phyloP scores from a whole-genome alignment of 2,797 vertebrate species.

The Acipenser ruthenus region DNA sequence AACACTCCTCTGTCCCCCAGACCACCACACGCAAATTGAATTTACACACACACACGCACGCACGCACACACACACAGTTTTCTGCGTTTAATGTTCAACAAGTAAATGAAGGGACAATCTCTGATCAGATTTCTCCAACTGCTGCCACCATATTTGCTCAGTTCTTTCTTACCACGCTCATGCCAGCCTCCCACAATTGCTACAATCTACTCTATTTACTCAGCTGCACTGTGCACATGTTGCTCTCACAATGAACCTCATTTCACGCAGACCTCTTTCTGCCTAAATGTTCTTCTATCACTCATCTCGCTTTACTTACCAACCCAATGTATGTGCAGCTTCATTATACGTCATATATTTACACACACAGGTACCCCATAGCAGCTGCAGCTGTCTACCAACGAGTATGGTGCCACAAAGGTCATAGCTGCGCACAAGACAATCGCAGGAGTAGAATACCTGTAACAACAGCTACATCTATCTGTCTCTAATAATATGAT shows the following conservation, averaged over 20 bases:
- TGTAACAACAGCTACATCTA: too few species aligned
- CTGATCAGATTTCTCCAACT: slow-evolving; percentile 50
- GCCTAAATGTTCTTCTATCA: not conserved
- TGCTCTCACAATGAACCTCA: slow-evolving; percentile 51
- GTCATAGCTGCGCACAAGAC: too few species aligned
- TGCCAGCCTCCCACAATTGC: slow-evolving; percentile 63
- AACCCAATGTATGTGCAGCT: slow-evolving; percentile 27
- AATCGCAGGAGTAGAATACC: too few species aligned
- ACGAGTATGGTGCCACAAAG: too few species aligned
- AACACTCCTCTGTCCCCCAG: too few species aligned
- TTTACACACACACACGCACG: not conserved
- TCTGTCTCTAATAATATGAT: too few species aligned
- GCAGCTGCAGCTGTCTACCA: slow-evolving; percentile 16
- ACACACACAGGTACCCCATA: not conserved
- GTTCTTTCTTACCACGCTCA: slow-evolving; percentile 53
- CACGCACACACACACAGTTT: slow-evolving; percentile 30
- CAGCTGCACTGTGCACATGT: slow-evolving; percentile 46
- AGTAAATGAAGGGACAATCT: slow-evolving; percentile 64
- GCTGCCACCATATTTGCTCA: slow-evolving; percentile 58
- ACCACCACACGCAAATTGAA: too few species aligned
- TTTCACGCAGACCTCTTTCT: slow-evolving; percentile 29
- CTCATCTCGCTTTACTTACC: slow-evolving; percentile 30
- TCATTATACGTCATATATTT: slow-evolving; percentile 9
- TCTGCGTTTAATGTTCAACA: slow-evolving; percentile 45
- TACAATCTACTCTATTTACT: slow-evolving; percentile 51